Evolutionary conservation across 2,113 vertebrate genomes (phyloP).

Genomic region (Mirza zaza): DNA sequence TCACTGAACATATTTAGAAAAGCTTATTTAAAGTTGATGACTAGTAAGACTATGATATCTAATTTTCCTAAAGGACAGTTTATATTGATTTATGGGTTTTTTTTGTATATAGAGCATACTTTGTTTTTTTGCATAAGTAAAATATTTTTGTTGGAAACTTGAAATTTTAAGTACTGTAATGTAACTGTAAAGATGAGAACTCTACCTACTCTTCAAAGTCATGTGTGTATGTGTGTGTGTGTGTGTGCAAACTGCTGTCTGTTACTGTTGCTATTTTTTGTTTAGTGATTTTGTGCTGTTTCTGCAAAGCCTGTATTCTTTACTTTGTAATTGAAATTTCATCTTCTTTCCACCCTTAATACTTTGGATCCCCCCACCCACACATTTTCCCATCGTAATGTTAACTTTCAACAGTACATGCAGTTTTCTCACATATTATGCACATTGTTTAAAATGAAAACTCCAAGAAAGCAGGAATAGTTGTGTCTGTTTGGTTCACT

Average conservation of each 20-base stretch:
- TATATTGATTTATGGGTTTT: not conserved
- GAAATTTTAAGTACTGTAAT: not conserved
- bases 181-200: not conserved
- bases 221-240: not conserved
- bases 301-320: not conserved
- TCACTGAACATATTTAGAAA: not conserved
- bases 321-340: not conserved
- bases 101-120: not conserved
- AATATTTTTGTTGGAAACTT: not conserved
- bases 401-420: no score
- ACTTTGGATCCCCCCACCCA: not conserved
- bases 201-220: not conserved
- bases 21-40: not conserved
- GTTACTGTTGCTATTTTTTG: not conserved
- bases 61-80: not conserved
- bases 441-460: not conserved
- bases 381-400: not conserved
- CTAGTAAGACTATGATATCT: not conserved
- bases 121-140: not conserved
- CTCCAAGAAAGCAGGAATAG: not conserved
- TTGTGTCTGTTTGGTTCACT: not conserved
- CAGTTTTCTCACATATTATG: not conserved
- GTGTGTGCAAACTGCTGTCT: not conserved
- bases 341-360: fast-evolving
- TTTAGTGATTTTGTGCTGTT: not conserved